A percentile compares a stretch with the other conserved stretches of the same genome.
phyloP scores from a whole-genome alignment of 2,888 invertebrate species.

The Mesochorus sp. region DNA sequence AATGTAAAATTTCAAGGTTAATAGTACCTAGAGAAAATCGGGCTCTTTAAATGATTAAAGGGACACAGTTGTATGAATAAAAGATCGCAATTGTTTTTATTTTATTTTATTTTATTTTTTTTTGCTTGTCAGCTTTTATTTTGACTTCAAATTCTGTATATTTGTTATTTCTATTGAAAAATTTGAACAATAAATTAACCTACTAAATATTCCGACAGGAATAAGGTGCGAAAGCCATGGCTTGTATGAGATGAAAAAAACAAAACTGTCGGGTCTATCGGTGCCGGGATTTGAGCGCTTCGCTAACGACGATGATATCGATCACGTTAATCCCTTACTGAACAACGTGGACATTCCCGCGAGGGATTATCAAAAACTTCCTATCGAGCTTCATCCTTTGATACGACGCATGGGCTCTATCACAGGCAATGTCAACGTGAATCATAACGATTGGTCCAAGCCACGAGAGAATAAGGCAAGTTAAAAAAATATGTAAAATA shows the following conservation, averaged over 20 bases:
- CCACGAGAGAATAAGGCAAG: slow-evolving; percentile 35
- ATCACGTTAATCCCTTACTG: slow-evolving; percentile 25
- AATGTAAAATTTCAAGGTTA: too few species aligned
- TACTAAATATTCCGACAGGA: slow-evolving; percentile 1
- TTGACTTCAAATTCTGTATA: background rate
- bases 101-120: background rate
- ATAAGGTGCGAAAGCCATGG: slow-evolving; percentile 8
- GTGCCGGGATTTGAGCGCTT: background rate
- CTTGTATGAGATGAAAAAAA: background rate
- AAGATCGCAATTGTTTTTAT: too few species aligned
- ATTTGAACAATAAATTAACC: background rate
- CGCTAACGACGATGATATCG: background rate
- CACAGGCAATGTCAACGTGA: slow-evolving; percentile 45
- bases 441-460: slow-evolving; percentile 9
- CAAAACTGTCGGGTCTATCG: background rate
- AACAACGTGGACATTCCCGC: slow-evolving; percentile 1
- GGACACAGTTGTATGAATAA: too few species aligned
- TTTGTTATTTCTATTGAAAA: too few species aligned
- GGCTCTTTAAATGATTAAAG: too few species aligned
- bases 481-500: background rate
- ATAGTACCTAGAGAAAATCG: too few species aligned
- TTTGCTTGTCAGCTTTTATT: background rate
- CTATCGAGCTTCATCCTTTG: background rate
- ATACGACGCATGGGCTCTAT: background rate
- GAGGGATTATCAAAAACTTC: slow-evolving; percentile 33